These are phyloP conservation scores for Miniopterus natalensis DNA, from an alignment of 2,113 vertebrate genomes.

Conservation along the genomic window DNA sequence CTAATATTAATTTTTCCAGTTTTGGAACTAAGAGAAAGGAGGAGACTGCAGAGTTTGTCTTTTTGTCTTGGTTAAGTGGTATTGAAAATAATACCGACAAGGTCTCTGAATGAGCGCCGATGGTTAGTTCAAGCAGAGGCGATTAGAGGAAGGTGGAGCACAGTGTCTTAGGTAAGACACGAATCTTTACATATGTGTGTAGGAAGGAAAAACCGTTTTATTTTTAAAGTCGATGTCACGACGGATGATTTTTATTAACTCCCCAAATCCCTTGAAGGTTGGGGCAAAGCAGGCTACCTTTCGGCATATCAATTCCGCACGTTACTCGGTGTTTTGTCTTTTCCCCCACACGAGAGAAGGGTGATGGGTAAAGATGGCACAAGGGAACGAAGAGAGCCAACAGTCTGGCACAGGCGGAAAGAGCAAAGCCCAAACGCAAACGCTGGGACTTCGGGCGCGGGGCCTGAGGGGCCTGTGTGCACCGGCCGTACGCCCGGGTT, in stretches of 20 bases:
- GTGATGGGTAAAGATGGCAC: not conserved
- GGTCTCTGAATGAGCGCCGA: constrained; percentile 56
- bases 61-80: constrained; percentile 68
- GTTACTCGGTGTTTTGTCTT: too few relatives aligned
- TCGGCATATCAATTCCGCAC: not conserved
- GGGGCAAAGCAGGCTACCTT: not conserved
- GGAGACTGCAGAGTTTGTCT: constrained; percentile 71
- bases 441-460: not conserved
- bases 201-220: not conserved
- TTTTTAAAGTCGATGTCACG: constrained; percentile 26
- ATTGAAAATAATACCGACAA: constrained; percentile 58
- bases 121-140: constrained; percentile 57
- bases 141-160: constrained; percentile 59
- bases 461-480: not conserved
- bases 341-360: not conserved
- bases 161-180: not conserved
- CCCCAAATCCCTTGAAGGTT: not conserved
- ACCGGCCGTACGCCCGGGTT: not conserved
- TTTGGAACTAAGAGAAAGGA: constrained; percentile 60
- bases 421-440: not conserved
- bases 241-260: not conserved
- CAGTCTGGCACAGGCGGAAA: not conserved
- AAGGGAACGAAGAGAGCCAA: constrained; percentile 8
- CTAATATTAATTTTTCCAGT: constrained; percentile 75
- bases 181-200: not conserved